phyloP scores from a whole-genome alignment of 2,113 vertebrate species.

The Egretta garzetta region DNA sequence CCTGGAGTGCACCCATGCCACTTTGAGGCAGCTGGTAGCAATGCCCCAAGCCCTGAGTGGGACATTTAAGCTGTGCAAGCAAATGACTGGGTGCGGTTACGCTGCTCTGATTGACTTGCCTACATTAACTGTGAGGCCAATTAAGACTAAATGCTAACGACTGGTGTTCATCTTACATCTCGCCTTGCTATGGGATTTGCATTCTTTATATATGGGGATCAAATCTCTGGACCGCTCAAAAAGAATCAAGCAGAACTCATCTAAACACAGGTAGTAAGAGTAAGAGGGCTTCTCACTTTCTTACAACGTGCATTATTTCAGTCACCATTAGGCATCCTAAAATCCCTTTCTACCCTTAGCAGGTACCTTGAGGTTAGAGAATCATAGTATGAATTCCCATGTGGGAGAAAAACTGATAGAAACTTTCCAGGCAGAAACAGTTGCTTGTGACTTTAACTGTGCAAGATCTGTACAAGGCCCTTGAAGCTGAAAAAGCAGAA shows the following conservation, averaged over 20 bases:
- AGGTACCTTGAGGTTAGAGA: background rate
- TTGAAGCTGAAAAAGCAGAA: background rate
- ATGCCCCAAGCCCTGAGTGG: background rate
- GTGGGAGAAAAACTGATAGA: background rate
- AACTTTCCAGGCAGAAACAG: background rate
- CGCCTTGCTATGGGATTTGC: background rate
- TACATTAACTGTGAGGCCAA: background rate
- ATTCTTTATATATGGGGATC: background rate
- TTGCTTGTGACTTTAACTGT: background rate
- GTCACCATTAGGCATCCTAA: background rate
- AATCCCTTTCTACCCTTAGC: background rate
- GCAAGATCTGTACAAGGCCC: background rate
- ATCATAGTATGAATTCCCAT: background rate
- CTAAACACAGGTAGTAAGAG: background rate
- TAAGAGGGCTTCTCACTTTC: background rate
- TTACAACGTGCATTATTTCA: background rate
- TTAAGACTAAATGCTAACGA: background rate
- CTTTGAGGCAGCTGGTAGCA: background rate
- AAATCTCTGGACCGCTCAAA: background rate
- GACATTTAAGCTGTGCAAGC: background rate
- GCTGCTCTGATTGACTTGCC: background rate
- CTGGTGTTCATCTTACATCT: background rate
- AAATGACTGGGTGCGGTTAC: background rate
- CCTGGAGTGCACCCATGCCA: background rate
- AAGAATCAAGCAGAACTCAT: background rate